Evolutionary conservation across 2,888 invertebrate species (phyloP).

Genomic region (Pristionchus entomophagus): DNA sequence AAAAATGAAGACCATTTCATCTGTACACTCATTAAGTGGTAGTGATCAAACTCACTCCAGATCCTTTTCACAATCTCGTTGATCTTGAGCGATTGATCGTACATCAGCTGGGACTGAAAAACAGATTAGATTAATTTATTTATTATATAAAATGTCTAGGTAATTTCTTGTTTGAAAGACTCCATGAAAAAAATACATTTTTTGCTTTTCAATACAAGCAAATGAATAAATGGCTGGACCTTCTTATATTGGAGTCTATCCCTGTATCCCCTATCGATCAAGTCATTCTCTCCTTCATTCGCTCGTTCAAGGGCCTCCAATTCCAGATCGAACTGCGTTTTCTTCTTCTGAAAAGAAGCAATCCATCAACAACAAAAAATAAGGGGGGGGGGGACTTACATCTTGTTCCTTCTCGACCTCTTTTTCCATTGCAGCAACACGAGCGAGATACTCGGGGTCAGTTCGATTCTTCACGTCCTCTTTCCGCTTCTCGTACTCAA

Average conservation of each 20-base stretch:
- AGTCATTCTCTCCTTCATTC: background rate
- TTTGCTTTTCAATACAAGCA: too few relatives aligned
- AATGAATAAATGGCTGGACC: background rate
- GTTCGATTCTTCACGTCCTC: background rate
- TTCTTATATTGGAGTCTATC: background rate
- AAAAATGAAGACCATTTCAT: background rate
- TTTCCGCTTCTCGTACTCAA: conserved; percentile 8
- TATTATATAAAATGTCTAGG: too few relatives aligned
- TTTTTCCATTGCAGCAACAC: background rate
- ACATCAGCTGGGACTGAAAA: background rate
- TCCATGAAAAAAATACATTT: too few relatives aligned
- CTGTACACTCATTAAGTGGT: background rate
- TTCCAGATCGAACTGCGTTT: background rate
- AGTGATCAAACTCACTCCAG: background rate
- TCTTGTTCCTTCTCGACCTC: background rate
- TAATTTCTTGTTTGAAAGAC: too few relatives aligned
- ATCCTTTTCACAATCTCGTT: background rate
- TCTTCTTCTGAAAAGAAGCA: background rate
- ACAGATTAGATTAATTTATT: too few relatives aligned
- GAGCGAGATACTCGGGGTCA: conserved; percentile 11
- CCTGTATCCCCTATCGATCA: background rate
- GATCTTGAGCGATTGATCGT: background rate
- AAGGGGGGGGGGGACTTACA: too few relatives aligned
- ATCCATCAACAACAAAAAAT: background rate
- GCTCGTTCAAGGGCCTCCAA: background rate